A percentile compares a stretch with the other conserved stretches of the same genome.
These are phyloP conservation scores for Morpho deidamia DNA, from an alignment of 2,888 invertebrate species.

Conservation along the genomic window DNA sequence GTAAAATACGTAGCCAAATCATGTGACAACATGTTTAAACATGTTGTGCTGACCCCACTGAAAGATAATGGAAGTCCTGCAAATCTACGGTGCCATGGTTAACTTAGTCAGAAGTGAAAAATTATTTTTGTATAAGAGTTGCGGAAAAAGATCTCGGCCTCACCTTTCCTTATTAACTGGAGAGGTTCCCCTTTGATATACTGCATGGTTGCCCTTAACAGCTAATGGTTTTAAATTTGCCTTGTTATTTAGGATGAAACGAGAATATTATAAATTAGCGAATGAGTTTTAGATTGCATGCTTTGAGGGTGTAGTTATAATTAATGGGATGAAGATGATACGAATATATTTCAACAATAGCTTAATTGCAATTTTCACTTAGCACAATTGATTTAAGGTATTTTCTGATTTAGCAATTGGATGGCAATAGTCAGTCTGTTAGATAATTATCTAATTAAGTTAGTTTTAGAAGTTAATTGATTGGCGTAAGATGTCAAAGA, in stretches of 20 bases:
- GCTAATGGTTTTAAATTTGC: constrained; percentile 66
- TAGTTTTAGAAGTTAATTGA: too few relatives aligned
- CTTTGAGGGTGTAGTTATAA: constrained; percentile 6
- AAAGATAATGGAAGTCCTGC: neutral
- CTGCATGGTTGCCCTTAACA: constrained; percentile 45
- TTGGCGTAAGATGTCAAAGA: too few relatives aligned
- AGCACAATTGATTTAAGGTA: too few relatives aligned
- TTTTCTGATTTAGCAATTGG: too few relatives aligned
- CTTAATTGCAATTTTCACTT: too few relatives aligned
- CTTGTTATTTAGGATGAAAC: constrained; percentile 39
- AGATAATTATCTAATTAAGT: too few relatives aligned
- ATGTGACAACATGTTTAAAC: too few relatives aligned
- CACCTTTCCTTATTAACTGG: constrained; percentile 71
- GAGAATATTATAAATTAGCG: constrained; percentile 25
- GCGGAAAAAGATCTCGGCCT: constrained; percentile 55
- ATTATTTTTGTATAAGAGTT: constrained; percentile 58
- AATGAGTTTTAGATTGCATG: constrained; percentile 8
- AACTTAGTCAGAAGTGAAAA: constrained; percentile 33
- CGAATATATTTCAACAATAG: neutral
- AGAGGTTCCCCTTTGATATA: constrained; percentile 61
- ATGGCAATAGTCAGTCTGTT: too few relatives aligned
- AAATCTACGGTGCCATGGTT: constrained; percentile 19
- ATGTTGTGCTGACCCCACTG: too few relatives aligned
- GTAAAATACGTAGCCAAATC: too few relatives aligned
- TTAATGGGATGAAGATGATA: constrained; percentile 1